Evolutionary conservation across 2,797 vertebrate genomes (phyloP).

Genomic region (Rhynchonycteris naso): DNA sequence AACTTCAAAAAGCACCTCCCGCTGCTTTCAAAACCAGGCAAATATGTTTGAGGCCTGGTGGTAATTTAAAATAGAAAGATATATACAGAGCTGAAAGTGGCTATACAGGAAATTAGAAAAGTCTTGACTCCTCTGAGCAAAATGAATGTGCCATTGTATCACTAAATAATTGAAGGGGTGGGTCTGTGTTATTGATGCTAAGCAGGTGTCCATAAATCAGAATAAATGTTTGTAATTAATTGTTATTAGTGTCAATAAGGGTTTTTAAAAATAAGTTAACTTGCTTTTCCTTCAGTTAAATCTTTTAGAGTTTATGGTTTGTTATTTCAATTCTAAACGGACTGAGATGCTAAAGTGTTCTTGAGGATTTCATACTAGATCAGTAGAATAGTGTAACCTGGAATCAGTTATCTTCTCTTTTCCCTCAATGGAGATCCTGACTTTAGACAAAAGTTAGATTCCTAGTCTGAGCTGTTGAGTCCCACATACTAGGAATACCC

Average conservation of each 20-base stretch:
- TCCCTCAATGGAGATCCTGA: neutral
- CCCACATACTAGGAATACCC: conserved; percentile 6
- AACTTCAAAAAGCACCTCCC: conserved; percentile 86
- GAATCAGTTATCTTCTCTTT: neutral
- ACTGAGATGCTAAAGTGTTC: neutral
- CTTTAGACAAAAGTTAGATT: conserved; percentile 11
- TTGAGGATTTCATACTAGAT: neutral
- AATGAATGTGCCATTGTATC: conserved; percentile 83
- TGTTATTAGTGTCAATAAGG: conserved; percentile 76
- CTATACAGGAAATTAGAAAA: conserved; percentile 87
- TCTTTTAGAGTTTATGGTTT: conserved; percentile 36
- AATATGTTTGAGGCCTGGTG: conserved; percentile 86
- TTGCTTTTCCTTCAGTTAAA: conserved; percentile 56
- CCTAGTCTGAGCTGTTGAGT: neutral
- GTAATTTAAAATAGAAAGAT: conserved; percentile 87
- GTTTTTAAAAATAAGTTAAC: conserved; percentile 74
- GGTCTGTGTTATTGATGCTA: conserved; percentile 83
- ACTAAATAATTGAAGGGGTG: conserved; percentile 83
- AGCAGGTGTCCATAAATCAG: conserved; percentile 85
- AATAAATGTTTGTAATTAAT: conserved; percentile 81
- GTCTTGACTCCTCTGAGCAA: conserved; percentile 78
- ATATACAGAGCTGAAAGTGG: conserved; percentile 80
- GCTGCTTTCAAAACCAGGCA: conserved; percentile 85
- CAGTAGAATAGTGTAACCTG: neutral
- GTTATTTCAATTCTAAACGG: conserved; percentile 14